Percentiles rank a stretch among this genome's conserved stretches.
Evolutionary conservation across 1,140 invertebrate genomes (phyloP).

Genomic region (Drosophila punjabiensis): DNA sequence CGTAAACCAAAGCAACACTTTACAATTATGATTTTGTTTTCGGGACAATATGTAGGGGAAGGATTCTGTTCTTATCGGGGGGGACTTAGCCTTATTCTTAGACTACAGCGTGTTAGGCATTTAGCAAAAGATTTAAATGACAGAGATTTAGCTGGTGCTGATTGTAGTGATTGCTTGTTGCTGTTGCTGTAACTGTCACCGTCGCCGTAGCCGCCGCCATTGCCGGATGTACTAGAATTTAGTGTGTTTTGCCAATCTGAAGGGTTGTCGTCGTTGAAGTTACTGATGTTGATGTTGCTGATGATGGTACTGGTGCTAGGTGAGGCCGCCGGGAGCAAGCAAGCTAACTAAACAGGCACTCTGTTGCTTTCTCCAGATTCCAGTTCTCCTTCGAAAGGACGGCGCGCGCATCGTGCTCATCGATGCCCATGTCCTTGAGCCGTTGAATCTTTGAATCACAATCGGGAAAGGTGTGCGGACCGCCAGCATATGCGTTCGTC

Average conservation of each 20-base stretch:
- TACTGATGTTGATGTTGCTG: slow-evolving; percentile 32
- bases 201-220: not conserved
- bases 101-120: slow-evolving; percentile 16
- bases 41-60: not conserved
- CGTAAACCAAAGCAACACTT: slow-evolving; percentile 29
- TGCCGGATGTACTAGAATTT: slow-evolving; percentile 33
- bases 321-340: not conserved
- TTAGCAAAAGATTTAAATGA: slow-evolving; percentile 15
- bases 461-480: slow-evolving; percentile 90
- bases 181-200: slow-evolving; percentile 3
- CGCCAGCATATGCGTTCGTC: slow-evolving; percentile 97
- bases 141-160: slow-evolving; percentile 1
- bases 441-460: slow-evolving; percentile 93
- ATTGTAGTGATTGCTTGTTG: slow-evolving; percentile 28
- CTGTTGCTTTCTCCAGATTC: slow-evolving; percentile 95
- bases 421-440: slow-evolving; percentile 95
- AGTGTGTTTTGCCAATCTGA: slow-evolving; percentile 19
- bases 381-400: slow-evolving; percentile 95
- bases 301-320: slow-evolving; percentile 12
- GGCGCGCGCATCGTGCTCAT: slow-evolving; percentile 92
- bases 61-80: not conserved
- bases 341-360: slow-evolving; percentile 94
- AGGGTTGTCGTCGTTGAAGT: slow-evolving; percentile 15
- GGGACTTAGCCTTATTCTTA: slow-evolving; percentile 21
- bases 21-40: slow-evolving; percentile 16